Evolutionary conservation across 2,797 vertebrate genomes (phyloP), one percentile per base, ranked within the genome.

Genomic region (Pitangus sulphuratus): DNA sequence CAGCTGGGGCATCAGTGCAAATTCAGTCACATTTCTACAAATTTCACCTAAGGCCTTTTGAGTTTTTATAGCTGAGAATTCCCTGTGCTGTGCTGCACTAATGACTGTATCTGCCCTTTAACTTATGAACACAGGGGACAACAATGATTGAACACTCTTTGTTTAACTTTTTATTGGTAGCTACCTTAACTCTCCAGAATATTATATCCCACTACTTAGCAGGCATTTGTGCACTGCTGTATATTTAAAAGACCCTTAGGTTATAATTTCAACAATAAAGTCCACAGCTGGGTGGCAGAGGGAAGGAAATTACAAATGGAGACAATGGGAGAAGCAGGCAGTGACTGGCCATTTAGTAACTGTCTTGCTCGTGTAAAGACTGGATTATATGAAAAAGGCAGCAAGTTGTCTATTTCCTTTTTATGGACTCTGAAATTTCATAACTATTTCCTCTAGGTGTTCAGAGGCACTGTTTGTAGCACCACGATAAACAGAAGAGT

Each of bases 181-280:
- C 53, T 83, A 51, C 30, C n/a, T 57, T 48, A 64, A 83, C 72
- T 97, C 56, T 50, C 54, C 58, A 70, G 81, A 39, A 89, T 25
- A 51, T 92, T 78, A 11, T 57, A 72, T 72, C 66, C 13, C 37
- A 66, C 62, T 76, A 4, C 54, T 94, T 92, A 71, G 39, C 24
- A 87, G 75, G 47, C 33, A 26, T 72, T 92, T 87, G 20, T 66
- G 28, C 42, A 45, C 39, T 2, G 4, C n/a, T 90, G 21, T 90
- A 13, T 79, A 54, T 95, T 84, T 87, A 45, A 47, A 72, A 93
- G 68, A 77, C 75, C 62, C 94, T 82, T 56, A 58, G 89, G 69
- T 89, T 86, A 81, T 74, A 71, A 91, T 91, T 96, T 89, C 33
- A 82, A 22, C 42, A 81, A 47, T 87, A 42, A 95, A 65, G 25